These are phyloP conservation scores for Venusia cambrica DNA, from an alignment of 2,888 invertebrate genomes.

Conservation along the genomic window DNA sequence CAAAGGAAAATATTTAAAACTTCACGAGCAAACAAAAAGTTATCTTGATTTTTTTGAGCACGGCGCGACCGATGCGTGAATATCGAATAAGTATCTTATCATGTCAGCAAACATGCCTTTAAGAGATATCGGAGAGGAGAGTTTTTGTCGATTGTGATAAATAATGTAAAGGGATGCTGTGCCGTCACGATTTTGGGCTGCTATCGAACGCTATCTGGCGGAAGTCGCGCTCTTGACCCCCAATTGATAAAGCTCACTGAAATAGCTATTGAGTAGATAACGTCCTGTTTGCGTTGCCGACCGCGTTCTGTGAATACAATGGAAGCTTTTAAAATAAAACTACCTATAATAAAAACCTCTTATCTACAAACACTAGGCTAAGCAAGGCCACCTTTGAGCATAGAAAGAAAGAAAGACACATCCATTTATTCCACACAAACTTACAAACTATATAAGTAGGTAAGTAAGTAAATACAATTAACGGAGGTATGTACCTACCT, in stretches of 20 bases:
- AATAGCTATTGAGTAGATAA: slow-evolving; percentile 50
- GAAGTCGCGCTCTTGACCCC: slow-evolving; percentile 77
- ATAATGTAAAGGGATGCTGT: slow-evolving; percentile 59
- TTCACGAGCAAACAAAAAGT: slow-evolving; percentile 51
- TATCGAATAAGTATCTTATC: slow-evolving; percentile 52
- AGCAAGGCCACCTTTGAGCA: too few relatives aligned
- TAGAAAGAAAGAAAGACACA: too few relatives aligned
- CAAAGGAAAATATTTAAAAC: slow-evolving; percentile 63
- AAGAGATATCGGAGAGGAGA: slow-evolving; percentile 6
- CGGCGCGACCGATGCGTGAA: slow-evolving; percentile 33
- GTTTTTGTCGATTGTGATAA: slow-evolving; percentile 53
- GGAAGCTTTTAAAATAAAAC: slow-evolving; percentile 4
- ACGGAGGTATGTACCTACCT: too few relatives aligned
- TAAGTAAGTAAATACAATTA: too few relatives aligned
- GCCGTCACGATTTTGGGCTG: slow-evolving; percentile 35
- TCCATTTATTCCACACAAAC: too few relatives aligned
- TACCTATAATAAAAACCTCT: too few relatives aligned
- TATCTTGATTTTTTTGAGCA: slow-evolving; percentile 39
- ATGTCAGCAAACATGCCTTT: slow-evolving; percentile 36
- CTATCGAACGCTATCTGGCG: slow-evolving; percentile 59
- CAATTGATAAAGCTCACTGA: slow-evolving; percentile 56
- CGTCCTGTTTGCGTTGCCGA: slow-evolving; percentile 26
- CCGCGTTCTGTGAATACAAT: slow-evolving; percentile 23
- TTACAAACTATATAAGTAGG: too few relatives aligned
- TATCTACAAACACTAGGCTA: too few relatives aligned